Evolutionary conservation across 2,888 invertebrate genomes (phyloP), one percentile per base, ranked within the genome.

Genomic region (Epinotia nisella): DNA sequence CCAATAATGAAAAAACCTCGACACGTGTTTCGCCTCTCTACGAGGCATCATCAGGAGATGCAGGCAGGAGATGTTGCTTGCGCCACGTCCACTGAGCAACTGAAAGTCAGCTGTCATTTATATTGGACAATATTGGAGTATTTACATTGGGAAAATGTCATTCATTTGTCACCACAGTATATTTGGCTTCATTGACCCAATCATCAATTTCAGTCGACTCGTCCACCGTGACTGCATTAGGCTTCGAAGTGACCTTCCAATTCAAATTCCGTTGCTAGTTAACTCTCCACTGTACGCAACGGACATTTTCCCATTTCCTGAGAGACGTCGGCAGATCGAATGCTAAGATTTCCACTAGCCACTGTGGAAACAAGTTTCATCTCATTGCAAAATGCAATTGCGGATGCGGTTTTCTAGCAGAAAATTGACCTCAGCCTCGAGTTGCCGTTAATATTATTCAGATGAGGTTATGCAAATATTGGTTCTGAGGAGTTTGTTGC

Each of bases 381-480:
- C 61, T 60, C 62, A 58, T 68, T 49, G 29, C 64, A 64, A 73
- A 69, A 73, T 64, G 73, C 68, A 73, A 73, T 73, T 73, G 64
- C 41, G 62, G 53, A 13, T 60, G 68, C 64, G 62, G 69, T 73
- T 73, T 73, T 73, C 73, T 66, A 56, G 21, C 56, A 59, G 41
- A 58, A 69, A 73, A 73, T 73, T 69, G 64, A 69, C 73, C 64
- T 73, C 64, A 62, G 39, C 68, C 15, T n/a, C 68, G 39, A 41
- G 49, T 53, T 11, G 39, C 67, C 24, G 17, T 45, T 60, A 55
- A 49, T 72, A 61, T 35, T 67, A 69, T 69, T 64, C 41, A 58
- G 64, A 69, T 64, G 73, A 69, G 58, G 58, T 73, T 73, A 73
- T 73, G 73, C 53, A 41, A 69, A 73, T 73, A 68, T 69, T 73